Evolutionary conservation across 2,113 vertebrate species (phyloP), one percentile per base, ranked within the genome.

Genomic region (Labrus mixtus): DNA sequence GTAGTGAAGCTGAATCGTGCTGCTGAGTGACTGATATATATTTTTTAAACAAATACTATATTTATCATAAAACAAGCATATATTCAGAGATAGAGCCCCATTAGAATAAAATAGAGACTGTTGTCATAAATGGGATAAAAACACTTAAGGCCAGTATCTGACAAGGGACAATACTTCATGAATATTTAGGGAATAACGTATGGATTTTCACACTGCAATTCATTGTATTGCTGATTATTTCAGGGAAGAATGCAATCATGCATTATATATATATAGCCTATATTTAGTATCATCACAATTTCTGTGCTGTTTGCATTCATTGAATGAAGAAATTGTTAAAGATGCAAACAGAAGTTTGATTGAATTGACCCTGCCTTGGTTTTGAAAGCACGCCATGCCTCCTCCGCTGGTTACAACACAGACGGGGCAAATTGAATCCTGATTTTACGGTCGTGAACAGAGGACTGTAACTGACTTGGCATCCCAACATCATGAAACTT

Each of bases 401-500:
- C 29, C 46, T 57, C 16, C 68, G 41, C 65, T 76, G 37, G 46
- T 73, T 60, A 69, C 68, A 83, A 79, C 29, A 41, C 53, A 66
- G 63, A 65, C 25, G 43, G 67, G 54, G 41, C 12, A 82, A 78
- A 86, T 64, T 84, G 76, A 83, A 82, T 89, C 68, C 75, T 76
- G 80, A 90, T 84, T 89, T 82, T 79, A 85, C 1, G n/a, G 68
- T 51, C 8, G 12, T 29, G 54, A 87, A 72, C 22, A 0, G 48
- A 77, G 51, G 63, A 68, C 37, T 73, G 77, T 64, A 64, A 79
- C 51, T 50, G 39, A 78, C 71, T 77, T 79, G 66, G 76, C 73
- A 80, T 41, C 6, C 86, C 79, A 80, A 86, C 84, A 83, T 73
- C 60, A 58, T 25, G 29, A 78, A 82, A 79, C 75, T 74, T 39